A percentile compares a stretch with the other conserved stretches of the same genome.
Evolutionary conservation across 2,888 invertebrate species (phyloP).

Genomic region (Hirtodrosophila cameraria): DNA sequence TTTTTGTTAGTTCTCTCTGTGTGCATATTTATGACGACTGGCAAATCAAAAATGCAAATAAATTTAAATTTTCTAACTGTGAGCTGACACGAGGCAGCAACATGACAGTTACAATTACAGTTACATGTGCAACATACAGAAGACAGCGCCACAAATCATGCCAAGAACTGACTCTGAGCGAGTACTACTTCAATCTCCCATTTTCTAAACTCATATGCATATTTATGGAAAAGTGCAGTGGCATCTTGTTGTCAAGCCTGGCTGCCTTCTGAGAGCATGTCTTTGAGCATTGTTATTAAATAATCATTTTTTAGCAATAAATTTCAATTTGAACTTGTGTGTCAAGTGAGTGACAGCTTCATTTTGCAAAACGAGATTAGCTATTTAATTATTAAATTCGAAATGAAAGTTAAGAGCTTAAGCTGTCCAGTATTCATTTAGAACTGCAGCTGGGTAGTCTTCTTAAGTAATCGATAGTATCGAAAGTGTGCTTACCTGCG

Average conservation of each 20-base stretch:
- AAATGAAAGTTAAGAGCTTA: too few species aligned
- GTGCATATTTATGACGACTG: conserved; percentile 73
- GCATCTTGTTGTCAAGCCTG: conserved; percentile 65
- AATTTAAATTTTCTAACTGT: conserved; percentile 76
- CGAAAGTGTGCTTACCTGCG: too few species aligned
- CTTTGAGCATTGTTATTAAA: conserved; percentile 64
- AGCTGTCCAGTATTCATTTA: conserved; percentile 11
- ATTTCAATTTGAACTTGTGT: conserved; percentile 66
- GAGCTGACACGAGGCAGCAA: conserved; percentile 64
- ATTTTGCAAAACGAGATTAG: conserved; percentile 51
- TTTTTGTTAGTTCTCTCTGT: conserved; percentile 32
- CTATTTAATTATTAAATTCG: background rate
- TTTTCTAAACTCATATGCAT: conserved; percentile 50
- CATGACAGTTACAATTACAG: conserved; percentile 78
- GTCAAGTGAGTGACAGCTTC: conserved; percentile 69
- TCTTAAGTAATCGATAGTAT: too few species aligned
- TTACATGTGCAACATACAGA: conserved; percentile 46
- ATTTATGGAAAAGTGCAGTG: conserved; percentile 78
- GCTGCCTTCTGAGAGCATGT: conserved; percentile 13
- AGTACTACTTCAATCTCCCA: conserved; percentile 19
- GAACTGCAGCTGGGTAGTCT: too few species aligned
- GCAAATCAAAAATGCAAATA: conserved; percentile 80
- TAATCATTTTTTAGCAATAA: conserved; percentile 76
- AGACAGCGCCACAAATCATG: conserved; percentile 65
- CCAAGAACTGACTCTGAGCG: background rate